Evolutionary conservation across 2,888 invertebrate species (phyloP), one percentile per base, ranked within the genome.

Genomic region (Imbricaverruca yamaguchii): DNA sequence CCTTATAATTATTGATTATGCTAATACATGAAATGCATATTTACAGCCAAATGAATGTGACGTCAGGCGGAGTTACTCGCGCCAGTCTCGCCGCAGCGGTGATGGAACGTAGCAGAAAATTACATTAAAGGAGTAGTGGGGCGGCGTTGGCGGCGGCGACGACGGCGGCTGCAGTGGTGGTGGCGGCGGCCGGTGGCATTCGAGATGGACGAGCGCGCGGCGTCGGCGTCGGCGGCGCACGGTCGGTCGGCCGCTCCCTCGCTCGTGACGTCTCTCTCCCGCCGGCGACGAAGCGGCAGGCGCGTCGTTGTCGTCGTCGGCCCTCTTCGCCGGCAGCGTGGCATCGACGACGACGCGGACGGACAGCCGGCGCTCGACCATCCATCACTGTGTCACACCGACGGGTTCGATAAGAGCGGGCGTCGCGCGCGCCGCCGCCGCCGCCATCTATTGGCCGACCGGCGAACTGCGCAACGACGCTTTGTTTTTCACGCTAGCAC

Each of bases 1-100:
- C 69, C 39, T 25, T 69, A 25, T 69, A 69, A 69, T 69, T 69
- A 39, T 69, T 25, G 69, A 69, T 69, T 69, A 69, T 69, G 69
- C 39, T 25, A 39, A 69, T 69, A 18, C 39, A 0, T 15, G 11
- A 69, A 39, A 69, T 69, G 23, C 69, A 69, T 12, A 10, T 39
- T 61, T 18, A 23, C 69, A 39, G 7, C 69, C 23, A 25, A 69
- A 69, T 69, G 69, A 69, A 69, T 69, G 39, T 39, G 69, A 69
- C 69, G 69, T 25, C 69, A 69, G 69, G 39, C 39, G 13, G 12
- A 23, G 69, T 61, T 7, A 39, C 69, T 25, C 15, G 18, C 15
- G 18, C 18, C 18, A 18, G 18, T 18, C 18, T 18, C 18, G 18
- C 61, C 18, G 61, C 18, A 7, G 18, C 7, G 18, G 61, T 69